Evolutionary conservation across 2,113 vertebrate genomes (phyloP).

Genomic region (Myocastor coypus): DNA sequence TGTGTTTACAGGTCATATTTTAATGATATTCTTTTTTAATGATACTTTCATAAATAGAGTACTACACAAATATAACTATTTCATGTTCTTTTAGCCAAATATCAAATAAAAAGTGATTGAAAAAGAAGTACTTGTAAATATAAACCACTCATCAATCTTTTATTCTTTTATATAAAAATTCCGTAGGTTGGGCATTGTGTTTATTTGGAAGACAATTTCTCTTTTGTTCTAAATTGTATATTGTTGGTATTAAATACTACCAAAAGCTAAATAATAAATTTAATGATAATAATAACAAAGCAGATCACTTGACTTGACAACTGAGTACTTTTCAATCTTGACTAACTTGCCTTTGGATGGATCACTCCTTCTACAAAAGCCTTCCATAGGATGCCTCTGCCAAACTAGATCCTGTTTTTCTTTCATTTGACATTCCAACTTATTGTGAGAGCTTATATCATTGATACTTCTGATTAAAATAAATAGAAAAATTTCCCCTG

Average conservation of each 20-base stretch:
- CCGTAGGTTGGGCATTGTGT: not conserved
- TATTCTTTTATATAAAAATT: not conserved
- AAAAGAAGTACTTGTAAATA: slow-evolving; percentile 14
- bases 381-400: not conserved
- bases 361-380: not conserved
- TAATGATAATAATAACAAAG: slow-evolving; percentile 5
- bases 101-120: slow-evolving; percentile 44
- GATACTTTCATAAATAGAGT: not conserved
- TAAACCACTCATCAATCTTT: not conserved
- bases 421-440: slow-evolving; percentile 11
- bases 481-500: not conserved
- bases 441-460: not conserved
- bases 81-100: slow-evolving; percentile 47
- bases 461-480: slow-evolving; percentile 23
- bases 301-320: not conserved
- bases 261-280: slow-evolving; percentile 8
- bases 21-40: slow-evolving; percentile 31
- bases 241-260: slow-evolving; percentile 38
- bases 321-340: not conserved
- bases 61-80: not conserved
- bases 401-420: slow-evolving; percentile 19
- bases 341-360: not conserved
- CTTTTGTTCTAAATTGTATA: not conserved
- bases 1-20: slow-evolving; percentile 53
- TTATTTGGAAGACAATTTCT: slow-evolving; percentile 19